phyloP scores from a whole-genome alignment of 2,113 vertebrate species.

The Anser brachyrhynchus region DNA sequence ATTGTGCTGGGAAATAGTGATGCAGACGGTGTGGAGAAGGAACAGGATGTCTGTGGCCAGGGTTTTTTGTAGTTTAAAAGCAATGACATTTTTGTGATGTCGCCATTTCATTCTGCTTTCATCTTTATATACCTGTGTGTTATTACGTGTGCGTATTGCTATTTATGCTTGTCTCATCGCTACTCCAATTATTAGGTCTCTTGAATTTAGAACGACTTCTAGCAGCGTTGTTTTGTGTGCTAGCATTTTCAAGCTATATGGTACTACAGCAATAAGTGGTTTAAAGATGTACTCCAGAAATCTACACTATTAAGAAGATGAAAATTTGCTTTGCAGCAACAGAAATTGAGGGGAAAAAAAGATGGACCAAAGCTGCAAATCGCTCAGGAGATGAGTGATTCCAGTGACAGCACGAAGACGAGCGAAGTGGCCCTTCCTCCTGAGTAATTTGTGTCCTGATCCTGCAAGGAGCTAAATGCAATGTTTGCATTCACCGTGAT shows the following conservation, averaged over 20 bases:
- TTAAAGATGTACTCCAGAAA: background rate
- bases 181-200: background rate
- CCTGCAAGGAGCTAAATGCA: background rate
- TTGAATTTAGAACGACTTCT: background rate
- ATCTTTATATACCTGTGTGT: fast-evolving
- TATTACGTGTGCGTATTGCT: background rate
- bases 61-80: background rate
- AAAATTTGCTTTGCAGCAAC: background rate
- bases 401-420: background rate
- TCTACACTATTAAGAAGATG: background rate
- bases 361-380: background rate
- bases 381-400: background rate
- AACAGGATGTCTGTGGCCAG: background rate
- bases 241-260: background rate
- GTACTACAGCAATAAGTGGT: background rate
- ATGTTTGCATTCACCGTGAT: background rate
- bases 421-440: background rate
- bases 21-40: background rate
- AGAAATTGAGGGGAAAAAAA: background rate
- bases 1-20: background rate
- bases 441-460: background rate
- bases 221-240: background rate
- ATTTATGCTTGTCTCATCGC: background rate
- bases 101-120: background rate
- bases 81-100: background rate